A percentile compares a stretch with the other conserved stretches of the same genome.
phyloP scores from a whole-genome alignment of 2,888 invertebrate species.

The Rugalucina vietnamica region DNA sequence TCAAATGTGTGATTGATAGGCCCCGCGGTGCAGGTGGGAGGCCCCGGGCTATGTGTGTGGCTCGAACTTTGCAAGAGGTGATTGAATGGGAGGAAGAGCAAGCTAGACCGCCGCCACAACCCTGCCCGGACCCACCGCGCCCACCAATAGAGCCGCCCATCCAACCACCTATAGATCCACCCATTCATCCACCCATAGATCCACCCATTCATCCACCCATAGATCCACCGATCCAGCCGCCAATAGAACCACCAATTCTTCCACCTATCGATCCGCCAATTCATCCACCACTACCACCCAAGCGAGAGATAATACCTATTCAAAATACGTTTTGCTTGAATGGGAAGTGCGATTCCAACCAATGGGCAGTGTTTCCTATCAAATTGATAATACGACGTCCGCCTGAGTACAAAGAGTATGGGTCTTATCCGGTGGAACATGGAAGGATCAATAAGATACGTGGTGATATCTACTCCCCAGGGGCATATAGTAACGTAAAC shows the following conservation, averaged over 20 bases:
- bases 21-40: background rate
- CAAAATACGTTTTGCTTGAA: slow-evolving; percentile 77
- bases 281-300: background rate
- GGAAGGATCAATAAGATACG: slow-evolving; percentile 55
- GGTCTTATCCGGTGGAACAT: slow-evolving; percentile 69
- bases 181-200: background rate
- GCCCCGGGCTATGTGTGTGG: slow-evolving; percentile 49
- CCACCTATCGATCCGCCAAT: background rate
- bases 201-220: background rate
- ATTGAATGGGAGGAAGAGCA: slow-evolving; percentile 42
- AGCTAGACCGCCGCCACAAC: slow-evolving; percentile 38
- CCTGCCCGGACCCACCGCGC: slow-evolving; percentile 11
- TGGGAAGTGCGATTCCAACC: slow-evolving; percentile 69
- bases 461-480: slow-evolving; percentile 74
- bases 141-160: slow-evolving; percentile 6
- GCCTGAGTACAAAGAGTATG: slow-evolving; percentile 68
- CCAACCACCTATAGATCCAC: background rate
- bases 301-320: slow-evolving; percentile 47
- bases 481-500: slow-evolving; percentile 58
- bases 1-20: slow-evolving; percentile 60
- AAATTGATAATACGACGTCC: slow-evolving; percentile 73
- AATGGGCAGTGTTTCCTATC: slow-evolving; percentile 77
- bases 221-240: slow-evolving; percentile 1
- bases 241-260: background rate
- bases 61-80: slow-evolving; percentile 57